Conservation (phyloP, 2,797 vertebrate species). For the Loriculus beryllinus region DNA sequence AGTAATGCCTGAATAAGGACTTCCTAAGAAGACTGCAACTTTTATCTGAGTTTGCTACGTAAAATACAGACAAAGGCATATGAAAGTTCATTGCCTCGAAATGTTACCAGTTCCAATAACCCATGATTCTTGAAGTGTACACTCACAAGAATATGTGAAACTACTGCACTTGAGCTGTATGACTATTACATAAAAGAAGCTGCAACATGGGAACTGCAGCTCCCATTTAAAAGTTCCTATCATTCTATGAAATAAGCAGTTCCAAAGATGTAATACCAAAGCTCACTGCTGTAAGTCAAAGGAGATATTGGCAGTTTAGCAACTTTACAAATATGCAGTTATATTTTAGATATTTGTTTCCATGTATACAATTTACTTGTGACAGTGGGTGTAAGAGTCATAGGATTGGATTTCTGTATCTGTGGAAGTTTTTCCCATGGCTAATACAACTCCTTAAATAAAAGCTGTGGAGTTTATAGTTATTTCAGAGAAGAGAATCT, state of each 20-base stretch:
- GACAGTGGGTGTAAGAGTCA: not conserved
- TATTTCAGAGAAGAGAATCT: not conserved
- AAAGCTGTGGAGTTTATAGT: not conserved
- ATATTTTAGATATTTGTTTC: not conserved
- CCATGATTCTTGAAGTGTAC: not conserved
- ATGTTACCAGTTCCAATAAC: not conserved
- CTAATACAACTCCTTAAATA: not conserved
- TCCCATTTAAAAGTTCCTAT: not conserved
- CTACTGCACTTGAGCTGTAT: not conserved
- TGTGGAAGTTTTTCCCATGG: not conserved
- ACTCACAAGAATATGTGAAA: not conserved
- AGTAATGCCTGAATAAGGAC: not conserved
- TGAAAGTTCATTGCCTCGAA: not conserved
- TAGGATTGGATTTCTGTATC: not conserved
- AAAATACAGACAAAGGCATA: not conserved
- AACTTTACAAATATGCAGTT: not conserved
- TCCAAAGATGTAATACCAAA: not conserved
- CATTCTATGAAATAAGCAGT: not conserved
- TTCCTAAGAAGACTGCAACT: not conserved
- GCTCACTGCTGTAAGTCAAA: not conserved
- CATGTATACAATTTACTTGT: not conserved
- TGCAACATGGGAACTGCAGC: not conserved
- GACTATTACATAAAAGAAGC: not conserved
- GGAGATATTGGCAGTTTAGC: not conserved
- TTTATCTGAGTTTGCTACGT: not conserved